These are phyloP conservation scores for Vanessa tameamea DNA, from an alignment of 1,140 invertebrate species.

Conservation along the genomic window DNA sequence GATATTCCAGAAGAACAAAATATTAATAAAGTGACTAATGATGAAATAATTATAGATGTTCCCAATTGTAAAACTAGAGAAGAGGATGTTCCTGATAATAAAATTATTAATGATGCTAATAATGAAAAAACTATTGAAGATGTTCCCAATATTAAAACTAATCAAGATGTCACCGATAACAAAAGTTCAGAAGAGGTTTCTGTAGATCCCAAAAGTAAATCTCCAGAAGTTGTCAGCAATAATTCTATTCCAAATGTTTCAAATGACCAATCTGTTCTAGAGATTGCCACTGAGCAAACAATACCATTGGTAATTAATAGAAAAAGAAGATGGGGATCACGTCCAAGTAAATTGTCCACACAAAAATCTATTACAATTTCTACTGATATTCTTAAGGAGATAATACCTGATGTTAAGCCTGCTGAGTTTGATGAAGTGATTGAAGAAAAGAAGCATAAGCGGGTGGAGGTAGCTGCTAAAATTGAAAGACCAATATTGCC, in stretches of 20 bases:
- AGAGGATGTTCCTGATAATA: background rate
- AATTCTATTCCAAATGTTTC: conserved; percentile 8
- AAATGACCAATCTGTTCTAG: conserved; percentile 30
- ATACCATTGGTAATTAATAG: conserved; percentile 54
- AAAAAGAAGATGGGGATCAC: conserved; percentile 76
- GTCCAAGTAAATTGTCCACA: conserved; percentile 66
- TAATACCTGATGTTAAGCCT: conserved; percentile 81
- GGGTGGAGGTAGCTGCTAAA: conserved; percentile 58
- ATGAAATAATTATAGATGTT: background rate
- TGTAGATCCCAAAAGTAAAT: conserved; percentile 33
- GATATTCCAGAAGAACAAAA: background rate
- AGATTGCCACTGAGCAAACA: conserved; percentile 56
- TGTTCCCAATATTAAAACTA: conserved; percentile 4
- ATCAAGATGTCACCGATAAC: conserved; percentile 12
- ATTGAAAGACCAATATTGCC: conserved; percentile 69
- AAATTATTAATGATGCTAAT: background rate
- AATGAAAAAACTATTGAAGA: background rate
- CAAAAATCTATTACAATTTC: conserved; percentile 82
- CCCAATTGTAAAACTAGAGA: background rate
- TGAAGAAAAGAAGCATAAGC: conserved; percentile 75
- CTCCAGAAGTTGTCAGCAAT: conserved; percentile 35
- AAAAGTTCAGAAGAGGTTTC: conserved; percentile 4
- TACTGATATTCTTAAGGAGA: conserved; percentile 82
- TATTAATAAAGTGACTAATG: background rate
- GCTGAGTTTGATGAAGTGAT: conserved; percentile 79